Conservation (phyloP, 2,797 vertebrate species). For the Tachyglossus aculeatus region DNA sequence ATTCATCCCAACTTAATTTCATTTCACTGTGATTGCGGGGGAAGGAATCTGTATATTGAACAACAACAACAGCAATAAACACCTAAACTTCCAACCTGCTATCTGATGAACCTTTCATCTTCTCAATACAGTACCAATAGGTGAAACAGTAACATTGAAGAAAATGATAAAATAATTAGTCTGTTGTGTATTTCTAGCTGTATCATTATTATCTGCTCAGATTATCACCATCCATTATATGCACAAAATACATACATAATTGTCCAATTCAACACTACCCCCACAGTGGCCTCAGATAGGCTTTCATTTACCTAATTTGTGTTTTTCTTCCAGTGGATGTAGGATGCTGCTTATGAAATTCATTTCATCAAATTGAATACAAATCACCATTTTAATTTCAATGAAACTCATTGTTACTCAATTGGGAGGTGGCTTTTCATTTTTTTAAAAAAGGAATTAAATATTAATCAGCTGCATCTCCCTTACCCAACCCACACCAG, state of each 20-base stretch:
- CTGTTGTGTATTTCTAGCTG: not conserved
- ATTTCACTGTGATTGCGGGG: conserved; percentile 20
- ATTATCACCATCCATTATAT: conserved; percentile 61
- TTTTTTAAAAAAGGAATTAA: no score
- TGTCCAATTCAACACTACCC: conserved; percentile 53
- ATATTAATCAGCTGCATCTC: no score
- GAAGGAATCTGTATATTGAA: no score
- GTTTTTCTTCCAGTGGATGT: conserved; percentile 45
- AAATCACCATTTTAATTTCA: no score
- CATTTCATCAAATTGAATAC: conserved; percentile 52
- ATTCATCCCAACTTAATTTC: not conserved
- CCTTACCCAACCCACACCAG: no score
- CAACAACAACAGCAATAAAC: not conserved
- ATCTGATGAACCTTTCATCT: conserved; percentile 30
- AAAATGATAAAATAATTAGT: conserved; percentile 43
- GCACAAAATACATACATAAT: conserved; percentile 64
- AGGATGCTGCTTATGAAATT: conserved; percentile 51
- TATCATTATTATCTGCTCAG: conserved; percentile 56
- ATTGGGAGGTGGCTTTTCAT: no score
- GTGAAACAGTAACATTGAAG: conserved; percentile 21
- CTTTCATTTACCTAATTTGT: conserved; percentile 48
- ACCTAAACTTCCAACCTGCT: not conserved
- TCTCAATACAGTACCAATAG: not conserved
- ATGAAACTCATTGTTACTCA: conserved; percentile 43
- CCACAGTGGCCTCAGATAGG: conserved; percentile 56